Percentiles rank a stretch among this genome's conserved stretches.
Evolutionary conservation across 2,113 vertebrate genomes (phyloP).

Genomic region (Passer domesticus): DNA sequence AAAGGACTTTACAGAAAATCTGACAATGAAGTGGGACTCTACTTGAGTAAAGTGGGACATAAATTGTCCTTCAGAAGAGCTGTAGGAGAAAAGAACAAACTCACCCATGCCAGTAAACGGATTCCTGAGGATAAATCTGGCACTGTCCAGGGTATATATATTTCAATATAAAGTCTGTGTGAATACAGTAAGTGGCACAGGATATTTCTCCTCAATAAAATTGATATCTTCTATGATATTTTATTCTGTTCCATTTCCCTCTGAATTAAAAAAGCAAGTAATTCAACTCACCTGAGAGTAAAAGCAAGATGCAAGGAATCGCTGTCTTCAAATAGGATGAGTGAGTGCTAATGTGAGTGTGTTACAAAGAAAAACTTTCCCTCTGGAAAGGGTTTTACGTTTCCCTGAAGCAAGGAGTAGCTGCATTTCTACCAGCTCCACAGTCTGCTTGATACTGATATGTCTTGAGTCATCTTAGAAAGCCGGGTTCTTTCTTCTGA

Average conservation of each 20-base stretch:
- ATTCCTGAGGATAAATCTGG: background rate
- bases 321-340: constrained; percentile 1
- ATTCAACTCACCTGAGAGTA: constrained; percentile 21
- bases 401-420: constrained; percentile 47
- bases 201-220: background rate
- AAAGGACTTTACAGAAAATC: background rate
- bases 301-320: constrained; percentile 17
- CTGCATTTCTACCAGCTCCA: constrained; percentile 22
- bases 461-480: background rate
- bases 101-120: background rate
- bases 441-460: constrained; percentile 15
- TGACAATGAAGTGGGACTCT: background rate
- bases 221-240: background rate
- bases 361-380: constrained; percentile 33
- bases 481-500: constrained; percentile 37
- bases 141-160: background rate
- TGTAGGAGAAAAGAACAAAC: background rate
- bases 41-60: background rate
- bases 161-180: background rate
- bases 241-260: background rate
- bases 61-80: background rate
- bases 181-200: background rate
- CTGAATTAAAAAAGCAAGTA: background rate
- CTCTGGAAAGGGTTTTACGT: constrained; percentile 48
- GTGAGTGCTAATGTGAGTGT: background rate